Percentiles rank a stretch among this genome's conserved stretches.
Conservation (phyloP, 2,113 vertebrate species). For the Neotragus moschatus region DNA sequence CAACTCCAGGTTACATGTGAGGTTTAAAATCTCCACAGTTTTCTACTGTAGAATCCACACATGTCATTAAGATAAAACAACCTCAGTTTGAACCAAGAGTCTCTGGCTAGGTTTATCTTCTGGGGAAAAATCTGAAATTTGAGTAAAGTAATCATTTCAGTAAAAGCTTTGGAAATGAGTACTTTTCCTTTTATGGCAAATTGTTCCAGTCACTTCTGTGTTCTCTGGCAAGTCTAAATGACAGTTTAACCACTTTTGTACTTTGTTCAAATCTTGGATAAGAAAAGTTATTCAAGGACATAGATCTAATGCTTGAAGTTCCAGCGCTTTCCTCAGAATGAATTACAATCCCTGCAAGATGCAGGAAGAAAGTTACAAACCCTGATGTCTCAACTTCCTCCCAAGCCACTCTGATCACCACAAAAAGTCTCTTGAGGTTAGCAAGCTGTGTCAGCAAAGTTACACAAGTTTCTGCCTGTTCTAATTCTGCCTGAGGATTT, state of each 20-base stretch:
- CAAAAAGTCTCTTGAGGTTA: neutral
- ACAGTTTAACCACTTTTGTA: conserved; percentile 49
- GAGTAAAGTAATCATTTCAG: conserved; percentile 48
- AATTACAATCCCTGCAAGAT: conserved; percentile 19
- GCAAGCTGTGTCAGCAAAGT: conserved; percentile 34
- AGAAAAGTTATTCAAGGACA: conserved; percentile 65
- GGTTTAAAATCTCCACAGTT: neutral
- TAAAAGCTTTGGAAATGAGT: conserved; percentile 51
- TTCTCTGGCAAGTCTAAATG: conserved; percentile 40
- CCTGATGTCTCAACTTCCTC: neutral
- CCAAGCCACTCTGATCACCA: neutral
- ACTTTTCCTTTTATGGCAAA: conserved; percentile 50
- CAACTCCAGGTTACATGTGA: neutral
- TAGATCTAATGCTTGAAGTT: neutral
- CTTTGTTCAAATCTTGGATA: conserved; percentile 47
- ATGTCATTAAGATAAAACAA: conserved; percentile 53
- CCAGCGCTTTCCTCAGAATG: neutral
- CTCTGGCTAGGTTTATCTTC: conserved; percentile 40
- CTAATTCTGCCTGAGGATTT: neutral
- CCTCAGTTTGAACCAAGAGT: conserved; percentile 20
- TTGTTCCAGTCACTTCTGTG: conserved; percentile 25
- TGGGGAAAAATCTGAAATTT: conserved; percentile 51
- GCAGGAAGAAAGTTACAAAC: neutral
- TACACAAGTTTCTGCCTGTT: neutral
- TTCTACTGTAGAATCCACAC: conserved; percentile 7